These are phyloP conservation scores for Diloba caeruleocephala DNA, from an alignment of 2,888 invertebrate species.

Conservation along the genomic window DNA sequence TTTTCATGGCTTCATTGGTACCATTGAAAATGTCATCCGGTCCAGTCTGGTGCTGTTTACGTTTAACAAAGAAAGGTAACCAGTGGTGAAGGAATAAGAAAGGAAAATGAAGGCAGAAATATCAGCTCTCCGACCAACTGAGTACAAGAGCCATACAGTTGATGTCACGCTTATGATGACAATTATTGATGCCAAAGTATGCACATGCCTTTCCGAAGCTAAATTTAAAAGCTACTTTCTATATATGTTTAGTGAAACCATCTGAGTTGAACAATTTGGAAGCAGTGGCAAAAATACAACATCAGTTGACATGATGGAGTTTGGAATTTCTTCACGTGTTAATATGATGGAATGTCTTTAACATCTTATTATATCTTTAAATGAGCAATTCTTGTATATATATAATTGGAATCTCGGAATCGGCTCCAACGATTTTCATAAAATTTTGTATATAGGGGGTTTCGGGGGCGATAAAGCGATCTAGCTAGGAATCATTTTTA, in stretches of 20 bases:
- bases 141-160: not conserved
- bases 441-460: too few relatives aligned
- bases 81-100: slow-evolving; percentile 1
- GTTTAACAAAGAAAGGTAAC: slow-evolving; percentile 14
- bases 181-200: slow-evolving; percentile 8
- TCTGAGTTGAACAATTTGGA: not conserved
- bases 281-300: too few relatives aligned
- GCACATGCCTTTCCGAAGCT: slow-evolving; percentile 7
- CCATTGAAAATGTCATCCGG: slow-evolving; percentile 3
- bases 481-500: too few relatives aligned
- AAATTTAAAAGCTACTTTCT: slow-evolving; percentile 10
- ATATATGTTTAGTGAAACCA: not conserved
- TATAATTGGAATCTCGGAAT: too few relatives aligned
- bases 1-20: slow-evolving; percentile 7
- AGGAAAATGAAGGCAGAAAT: slow-evolving; percentile 2
- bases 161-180: not conserved
- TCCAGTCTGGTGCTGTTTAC: slow-evolving; percentile 16
- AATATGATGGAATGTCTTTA: too few relatives aligned
- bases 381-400: too few relatives aligned
- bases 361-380: too few relatives aligned
- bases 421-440: too few relatives aligned
- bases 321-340: too few relatives aligned
- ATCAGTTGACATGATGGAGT: too few relatives aligned
- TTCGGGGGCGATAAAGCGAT: too few relatives aligned
- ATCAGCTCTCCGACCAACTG: not conserved